These are phyloP conservation scores for Parnassius mnemosyne DNA, from an alignment of 2,888 invertebrate genomes.

Conservation along the genomic window DNA sequence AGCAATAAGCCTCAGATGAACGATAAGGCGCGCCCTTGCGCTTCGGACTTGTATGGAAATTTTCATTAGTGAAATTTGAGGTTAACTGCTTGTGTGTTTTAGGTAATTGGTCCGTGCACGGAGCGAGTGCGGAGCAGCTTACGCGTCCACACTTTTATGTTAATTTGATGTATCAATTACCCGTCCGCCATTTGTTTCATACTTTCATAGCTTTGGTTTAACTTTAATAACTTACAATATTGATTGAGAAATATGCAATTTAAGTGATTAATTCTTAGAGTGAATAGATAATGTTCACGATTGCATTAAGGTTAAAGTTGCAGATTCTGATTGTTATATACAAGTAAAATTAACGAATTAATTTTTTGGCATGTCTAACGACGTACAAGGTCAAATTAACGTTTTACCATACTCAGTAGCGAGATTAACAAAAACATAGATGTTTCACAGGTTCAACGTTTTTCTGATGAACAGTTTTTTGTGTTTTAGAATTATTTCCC, in stretches of 20 bases:
- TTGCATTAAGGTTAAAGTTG: too few species aligned
- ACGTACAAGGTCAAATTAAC: too few species aligned
- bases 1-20: slow-evolving; percentile 68
- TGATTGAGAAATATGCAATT: too few species aligned
- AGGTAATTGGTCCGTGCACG: slow-evolving; percentile 73
- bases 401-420: too few species aligned
- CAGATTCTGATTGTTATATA: not conserved
- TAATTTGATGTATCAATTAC: slow-evolving; percentile 56
- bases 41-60: slow-evolving; percentile 53
- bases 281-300: too few species aligned
- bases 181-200: slow-evolving; percentile 13
- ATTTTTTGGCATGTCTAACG: not conserved
- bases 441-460: too few species aligned
- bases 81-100: slow-evolving; percentile 74
- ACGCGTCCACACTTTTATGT: slow-evolving; percentile 57
- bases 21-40: slow-evolving; percentile 71
- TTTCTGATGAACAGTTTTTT: too few species aligned
- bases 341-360: not conserved
- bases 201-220: not conserved
- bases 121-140: slow-evolving; percentile 51
- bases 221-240: not conserved
- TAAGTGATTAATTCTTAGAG: too few species aligned
- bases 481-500: too few species aligned
- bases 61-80: slow-evolving; percentile 76
- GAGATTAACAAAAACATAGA: too few species aligned